phyloP scores from a whole-genome alignment of 2,113 vertebrate species.

The Gasterosteus nipponicus region DNA sequence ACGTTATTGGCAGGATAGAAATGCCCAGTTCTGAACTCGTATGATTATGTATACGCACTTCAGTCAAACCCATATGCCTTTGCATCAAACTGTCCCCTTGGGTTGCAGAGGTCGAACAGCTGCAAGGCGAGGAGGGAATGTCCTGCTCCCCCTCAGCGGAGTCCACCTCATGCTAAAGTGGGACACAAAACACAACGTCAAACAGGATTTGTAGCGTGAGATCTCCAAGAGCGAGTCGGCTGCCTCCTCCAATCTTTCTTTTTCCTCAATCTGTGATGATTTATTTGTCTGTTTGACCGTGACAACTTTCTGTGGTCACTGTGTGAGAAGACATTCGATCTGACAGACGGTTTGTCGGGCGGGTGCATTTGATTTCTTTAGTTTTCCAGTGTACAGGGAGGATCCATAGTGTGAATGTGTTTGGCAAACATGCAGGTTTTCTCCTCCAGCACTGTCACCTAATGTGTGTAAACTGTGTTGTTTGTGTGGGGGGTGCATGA shows the following conservation, averaged over 20 bases:
- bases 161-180: constrained; percentile 14
- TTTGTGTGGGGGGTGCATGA: constrained; percentile 25
- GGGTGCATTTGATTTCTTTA: constrained; percentile 31
- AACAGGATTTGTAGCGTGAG: not conserved
- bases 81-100: constrained; percentile 25
- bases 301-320: constrained; percentile 11
- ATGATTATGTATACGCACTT: constrained; percentile 39
- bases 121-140: not conserved
- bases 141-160: constrained; percentile 5
- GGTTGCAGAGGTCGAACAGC: not conserved
- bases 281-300: constrained; percentile 16
- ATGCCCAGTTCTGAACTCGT: constrained; percentile 37
- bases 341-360: constrained; percentile 30
- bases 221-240: not conserved
- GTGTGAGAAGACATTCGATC: constrained; percentile 25
- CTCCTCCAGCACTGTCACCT: constrained; percentile 46
- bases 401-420: constrained; percentile 24
- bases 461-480: constrained; percentile 19
- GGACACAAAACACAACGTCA: constrained; percentile 17
- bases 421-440: constrained; percentile 65
- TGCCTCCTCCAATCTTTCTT: constrained; percentile 31
- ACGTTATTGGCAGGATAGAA: constrained; percentile 42
- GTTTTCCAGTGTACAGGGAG: constrained; percentile 10
- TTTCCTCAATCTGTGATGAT: constrained; percentile 7
- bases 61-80: constrained; percentile 21